phyloP scores from a whole-genome alignment of 2,113 vertebrate genomes.

The Corydoras maculifer region DNA sequence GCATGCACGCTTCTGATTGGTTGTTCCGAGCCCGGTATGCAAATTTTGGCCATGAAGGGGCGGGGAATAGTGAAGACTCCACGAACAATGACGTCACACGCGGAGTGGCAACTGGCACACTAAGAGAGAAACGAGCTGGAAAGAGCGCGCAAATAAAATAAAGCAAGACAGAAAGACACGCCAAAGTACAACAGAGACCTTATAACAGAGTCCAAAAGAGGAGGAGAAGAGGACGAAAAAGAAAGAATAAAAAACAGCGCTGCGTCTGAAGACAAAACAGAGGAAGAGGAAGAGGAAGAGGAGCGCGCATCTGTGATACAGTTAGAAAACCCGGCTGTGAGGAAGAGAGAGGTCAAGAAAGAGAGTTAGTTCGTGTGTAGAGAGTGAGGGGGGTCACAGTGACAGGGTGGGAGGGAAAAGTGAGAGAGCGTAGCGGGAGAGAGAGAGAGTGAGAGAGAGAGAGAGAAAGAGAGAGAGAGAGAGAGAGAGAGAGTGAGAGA shows the following conservation, averaged over 20 bases:
- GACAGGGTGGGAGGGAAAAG: slow-evolving; percentile 40
- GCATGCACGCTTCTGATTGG: slow-evolving; percentile 52
- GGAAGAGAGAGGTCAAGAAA: slow-evolving; percentile 9
- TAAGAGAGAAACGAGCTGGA: slow-evolving; percentile 39
- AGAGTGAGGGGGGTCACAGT: slow-evolving; percentile 34
- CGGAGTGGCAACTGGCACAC: slow-evolving; percentile 52
- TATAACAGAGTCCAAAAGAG: not conserved
- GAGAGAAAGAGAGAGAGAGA: slow-evolving; percentile 27
- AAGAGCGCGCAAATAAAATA: slow-evolving; percentile 39
- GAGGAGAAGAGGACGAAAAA: slow-evolving; percentile 23
- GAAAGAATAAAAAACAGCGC: slow-evolving; percentile 13
- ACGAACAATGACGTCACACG: slow-evolving; percentile 55
- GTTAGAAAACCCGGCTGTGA: slow-evolving; percentile 15
- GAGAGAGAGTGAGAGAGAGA: not conserved
- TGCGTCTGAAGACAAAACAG: not conserved
- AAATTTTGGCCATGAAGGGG: slow-evolving; percentile 39
- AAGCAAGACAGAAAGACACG: slow-evolving; percentile 44
- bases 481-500: slow-evolving; percentile 42
- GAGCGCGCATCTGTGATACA: not conserved
- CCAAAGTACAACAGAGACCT: slow-evolving; percentile 32
- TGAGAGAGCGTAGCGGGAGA: slow-evolving; percentile 40
- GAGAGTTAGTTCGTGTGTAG: slow-evolving; percentile 31
- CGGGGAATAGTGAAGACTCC: slow-evolving; percentile 45
- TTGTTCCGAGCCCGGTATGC: slow-evolving; percentile 50
- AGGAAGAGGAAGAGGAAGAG: not conserved